Conservation (phyloP, 2,797 vertebrate genomes). For the Alcedo quadribrachys region DNA sequence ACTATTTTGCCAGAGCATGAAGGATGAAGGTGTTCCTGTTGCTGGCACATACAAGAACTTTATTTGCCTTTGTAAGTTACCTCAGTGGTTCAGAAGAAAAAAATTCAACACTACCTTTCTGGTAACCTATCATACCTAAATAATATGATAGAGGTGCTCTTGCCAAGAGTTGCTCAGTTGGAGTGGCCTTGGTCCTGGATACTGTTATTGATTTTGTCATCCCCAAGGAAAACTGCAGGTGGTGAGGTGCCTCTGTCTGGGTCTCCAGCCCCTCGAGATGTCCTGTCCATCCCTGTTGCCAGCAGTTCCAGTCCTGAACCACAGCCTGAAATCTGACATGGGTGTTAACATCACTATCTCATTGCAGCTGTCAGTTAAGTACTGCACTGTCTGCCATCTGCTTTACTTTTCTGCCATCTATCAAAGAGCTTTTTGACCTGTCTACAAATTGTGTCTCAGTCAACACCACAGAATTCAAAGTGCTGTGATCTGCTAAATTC, state of each 20-base stretch:
- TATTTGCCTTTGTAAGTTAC: not conserved
- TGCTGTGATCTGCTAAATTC: not conserved
- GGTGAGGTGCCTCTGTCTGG: accelerated
- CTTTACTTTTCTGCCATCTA: not conserved
- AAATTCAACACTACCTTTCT: not conserved
- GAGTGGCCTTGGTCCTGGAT: accelerated
- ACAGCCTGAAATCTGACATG: not conserved
- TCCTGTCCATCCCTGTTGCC: not conserved
- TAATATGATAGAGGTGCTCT: accelerated
- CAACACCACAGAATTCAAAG: not conserved
- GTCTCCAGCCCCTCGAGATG: not conserved
- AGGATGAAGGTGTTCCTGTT: not conserved
- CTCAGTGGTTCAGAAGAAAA: not conserved
- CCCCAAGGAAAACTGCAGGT: not conserved
- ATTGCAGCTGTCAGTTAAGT: not conserved
- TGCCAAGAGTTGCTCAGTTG: accelerated
- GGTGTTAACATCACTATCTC: not conserved
- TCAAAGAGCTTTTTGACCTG: not conserved
- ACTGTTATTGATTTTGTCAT: not conserved
- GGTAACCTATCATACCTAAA: accelerated
- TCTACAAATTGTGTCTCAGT: not conserved
- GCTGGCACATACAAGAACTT: not conserved
- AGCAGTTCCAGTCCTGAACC: accelerated
- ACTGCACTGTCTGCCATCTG: not conserved
- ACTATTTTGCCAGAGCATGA: not conserved